Base-by-base conservation (phyloP, 2,888 invertebrate species). In the Mimas tiliae region DNA sequence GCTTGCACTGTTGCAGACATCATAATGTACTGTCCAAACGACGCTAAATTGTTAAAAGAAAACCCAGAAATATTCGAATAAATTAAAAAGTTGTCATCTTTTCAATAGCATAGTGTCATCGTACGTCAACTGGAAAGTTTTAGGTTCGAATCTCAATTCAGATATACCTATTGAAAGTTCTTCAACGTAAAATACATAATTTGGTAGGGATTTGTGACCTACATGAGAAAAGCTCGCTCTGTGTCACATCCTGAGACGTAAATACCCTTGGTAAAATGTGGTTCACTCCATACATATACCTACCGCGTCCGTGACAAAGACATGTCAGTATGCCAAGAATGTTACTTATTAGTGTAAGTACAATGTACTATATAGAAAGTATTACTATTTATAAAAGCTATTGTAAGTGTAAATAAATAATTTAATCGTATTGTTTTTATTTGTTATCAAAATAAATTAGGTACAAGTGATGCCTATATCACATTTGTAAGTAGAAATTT, bases 1-100 rank as follows among this genome's bases (percentile, higher is more conserved):
- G 73, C 90, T 0, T 92, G 92, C 68, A 89, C 87, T 0, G 83
- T 92, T 0, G 85, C 80, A 6, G 86, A 87, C 67, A 81, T 92
- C 67, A 87, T 91, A 51, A 77, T 75, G 78, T 92, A 92, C 74
- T 92, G 92, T 55, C 87, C 90, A 0, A 78, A 84, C 12, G 85
- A 89, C 62, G 83, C 90, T 0, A 85, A 83, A 67, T 78, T 91
- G 0, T 53, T 88, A 1, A 71, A 75, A 67, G 89, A 91, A 72
- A 76, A 86, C 52, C 91, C 91, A 1, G 86, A 84, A 6, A 85
- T 91, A 67, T 89, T 90, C 50, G 77, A 84, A 55, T 82, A 72
- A 81, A 71, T 78, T 64, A 77, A 72, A 63, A 64, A 11, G 19
- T 16, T 38, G 38, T 7, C 38, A 48, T 48, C 16, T 7, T 6